These are phyloP conservation scores for Ganaspis sp. DNA, from an alignment of 1,140 invertebrate species.

Conservation along the genomic window DNA sequence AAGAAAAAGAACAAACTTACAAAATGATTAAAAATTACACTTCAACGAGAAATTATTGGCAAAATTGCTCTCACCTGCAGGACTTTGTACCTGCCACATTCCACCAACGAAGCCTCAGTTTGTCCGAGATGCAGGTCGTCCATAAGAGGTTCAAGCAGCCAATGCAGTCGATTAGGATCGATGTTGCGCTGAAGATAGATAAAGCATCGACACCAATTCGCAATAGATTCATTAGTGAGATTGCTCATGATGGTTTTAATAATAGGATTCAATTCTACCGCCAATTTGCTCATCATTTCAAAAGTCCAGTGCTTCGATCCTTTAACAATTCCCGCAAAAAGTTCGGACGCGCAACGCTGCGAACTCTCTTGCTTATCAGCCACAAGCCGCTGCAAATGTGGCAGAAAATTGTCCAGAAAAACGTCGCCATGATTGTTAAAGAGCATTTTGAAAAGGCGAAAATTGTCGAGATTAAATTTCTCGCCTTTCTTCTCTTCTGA, in stretches of 20 bases:
- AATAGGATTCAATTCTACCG: slow-evolving; percentile 79
- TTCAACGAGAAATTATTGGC: too few relatives aligned
- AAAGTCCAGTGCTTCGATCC: slow-evolving; percentile 91
- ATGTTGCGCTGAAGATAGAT: too few relatives aligned
- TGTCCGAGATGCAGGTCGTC: too few relatives aligned
- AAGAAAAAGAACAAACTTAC: too few relatives aligned
- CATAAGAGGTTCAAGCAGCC: too few relatives aligned
- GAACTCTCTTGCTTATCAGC: slow-evolving; percentile 83
- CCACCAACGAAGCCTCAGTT: too few relatives aligned
- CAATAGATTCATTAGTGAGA: slow-evolving; percentile 81
- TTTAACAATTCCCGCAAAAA: slow-evolving; percentile 85
- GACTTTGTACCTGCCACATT: too few relatives aligned
- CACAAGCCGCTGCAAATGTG: slow-evolving; percentile 83
- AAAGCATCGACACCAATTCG: slow-evolving; percentile 86
- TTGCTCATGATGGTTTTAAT: slow-evolving; percentile 79
- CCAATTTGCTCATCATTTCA: slow-evolving; percentile 79
- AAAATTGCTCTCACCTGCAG: too few relatives aligned
- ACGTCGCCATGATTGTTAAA: slow-evolving; percentile 87
- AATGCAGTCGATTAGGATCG: too few relatives aligned
- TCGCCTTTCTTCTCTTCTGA: slow-evolving; percentile 93
- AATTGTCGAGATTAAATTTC: slow-evolving; percentile 83
- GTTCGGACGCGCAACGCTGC: slow-evolving; percentile 91
- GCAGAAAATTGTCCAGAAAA: slow-evolving; percentile 80
- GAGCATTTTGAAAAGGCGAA: slow-evolving; percentile 85
- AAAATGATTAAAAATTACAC: too few relatives aligned